A percentile compares a stretch with the other conserved stretches of the same genome.
These are phyloP conservation scores for Periplaneta americana DNA, from an alignment of 1,140 invertebrate genomes.

Conservation along the genomic window DNA sequence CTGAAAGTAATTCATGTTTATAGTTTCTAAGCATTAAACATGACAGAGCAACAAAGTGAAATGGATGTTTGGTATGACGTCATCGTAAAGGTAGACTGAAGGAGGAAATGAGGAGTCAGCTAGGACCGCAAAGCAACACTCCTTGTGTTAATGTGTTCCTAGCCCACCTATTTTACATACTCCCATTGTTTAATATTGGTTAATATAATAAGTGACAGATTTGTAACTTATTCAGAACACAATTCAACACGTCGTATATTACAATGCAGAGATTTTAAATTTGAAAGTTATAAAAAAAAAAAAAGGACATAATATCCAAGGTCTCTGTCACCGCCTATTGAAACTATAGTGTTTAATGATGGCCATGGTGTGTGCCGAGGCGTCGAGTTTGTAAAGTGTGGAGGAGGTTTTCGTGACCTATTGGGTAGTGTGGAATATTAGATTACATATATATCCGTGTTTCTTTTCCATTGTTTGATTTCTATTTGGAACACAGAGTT, in stretches of 20 bases:
- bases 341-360: neutral
- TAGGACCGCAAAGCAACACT: too few species aligned
- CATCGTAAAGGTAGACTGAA: too few species aligned
- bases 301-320: too few species aligned
- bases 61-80: too few species aligned
- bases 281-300: too few species aligned
- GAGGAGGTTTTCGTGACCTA: neutral
- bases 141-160: too few species aligned
- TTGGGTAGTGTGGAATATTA: neutral
- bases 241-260: neutral
- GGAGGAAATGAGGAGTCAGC: too few species aligned
- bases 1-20: too few species aligned
- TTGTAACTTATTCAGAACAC: neutral
- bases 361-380: neutral
- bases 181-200: too few species aligned
- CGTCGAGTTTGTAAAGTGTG: neutral
- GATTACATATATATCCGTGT: neutral
- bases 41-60: too few species aligned
- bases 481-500: neutral
- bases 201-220: neutral
- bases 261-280: neutral
- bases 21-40: too few species aligned
- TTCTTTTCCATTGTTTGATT: neutral
- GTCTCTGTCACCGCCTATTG: neutral
- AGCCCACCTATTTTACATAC: too few species aligned